Conservation (phyloP, 1,140 invertebrate species). For the Trialeurodes vaporariorum region DNA sequence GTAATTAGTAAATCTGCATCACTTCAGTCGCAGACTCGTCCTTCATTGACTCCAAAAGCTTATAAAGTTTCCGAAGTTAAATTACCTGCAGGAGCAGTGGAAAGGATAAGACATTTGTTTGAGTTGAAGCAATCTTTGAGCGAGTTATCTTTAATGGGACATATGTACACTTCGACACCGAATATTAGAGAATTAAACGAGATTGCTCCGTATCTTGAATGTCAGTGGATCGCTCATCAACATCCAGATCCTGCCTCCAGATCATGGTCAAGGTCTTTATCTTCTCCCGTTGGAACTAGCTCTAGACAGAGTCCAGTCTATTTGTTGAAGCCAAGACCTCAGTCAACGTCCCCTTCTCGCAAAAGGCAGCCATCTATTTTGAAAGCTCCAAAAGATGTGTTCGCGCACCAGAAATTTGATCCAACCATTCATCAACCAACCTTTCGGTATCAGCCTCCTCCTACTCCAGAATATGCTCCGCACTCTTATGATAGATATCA, state of each 20-base stretch:
- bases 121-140: conserved; percentile 46
- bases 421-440: conserved; percentile 58
- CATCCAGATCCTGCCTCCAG: conserved; percentile 40
- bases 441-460: conserved; percentile 63
- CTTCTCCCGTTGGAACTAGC: conserved; percentile 39
- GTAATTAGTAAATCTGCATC: conserved; percentile 71
- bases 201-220: conserved; percentile 60
- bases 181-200: conserved; percentile 62
- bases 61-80: background rate
- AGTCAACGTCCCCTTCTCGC: conserved; percentile 37
- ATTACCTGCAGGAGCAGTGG: conserved; percentile 38
- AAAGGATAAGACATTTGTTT: conserved; percentile 54
- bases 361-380: conserved; percentile 42
- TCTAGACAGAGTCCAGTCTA: conserved; percentile 28
- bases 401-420: conserved; percentile 56
- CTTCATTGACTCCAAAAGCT: conserved; percentile 5
- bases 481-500: conserved; percentile 20
- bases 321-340: conserved; percentile 23
- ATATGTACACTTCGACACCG: conserved; percentile 69
- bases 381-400: conserved; percentile 45
- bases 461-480: conserved; percentile 8
- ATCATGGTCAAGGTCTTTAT: conserved; percentile 49
- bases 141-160: conserved; percentile 40
- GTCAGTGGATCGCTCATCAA: conserved; percentile 61
- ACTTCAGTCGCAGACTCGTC: conserved; percentile 36